A percentile compares a stretch with the other conserved stretches of the same genome.
phyloP scores from a whole-genome alignment of 1,140 invertebrate species.

The Halictus rubicundus region DNA sequence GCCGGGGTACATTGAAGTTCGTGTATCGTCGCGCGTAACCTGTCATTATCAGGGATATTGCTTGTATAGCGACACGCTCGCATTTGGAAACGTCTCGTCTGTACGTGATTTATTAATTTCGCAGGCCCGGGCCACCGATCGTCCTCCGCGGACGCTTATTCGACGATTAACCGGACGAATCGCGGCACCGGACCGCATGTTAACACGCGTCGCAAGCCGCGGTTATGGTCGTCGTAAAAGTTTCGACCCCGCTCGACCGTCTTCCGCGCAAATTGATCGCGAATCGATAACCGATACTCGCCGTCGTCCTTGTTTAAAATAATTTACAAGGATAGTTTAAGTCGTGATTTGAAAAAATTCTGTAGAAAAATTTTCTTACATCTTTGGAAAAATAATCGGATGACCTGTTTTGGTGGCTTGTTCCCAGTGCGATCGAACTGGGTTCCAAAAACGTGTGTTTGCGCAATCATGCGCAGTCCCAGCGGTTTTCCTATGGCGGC shows the following conservation, averaged over 20 bases:
- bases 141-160: constrained; percentile 1
- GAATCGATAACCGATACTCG: too few relatives aligned
- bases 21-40: constrained; percentile 54
- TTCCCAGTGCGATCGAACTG: too few relatives aligned
- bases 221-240: background rate
- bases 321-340: too few relatives aligned
- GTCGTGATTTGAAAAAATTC: too few relatives aligned
- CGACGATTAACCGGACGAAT: constrained; percentile 2
- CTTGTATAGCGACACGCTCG: constrained; percentile 46
- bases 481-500: too few relatives aligned
- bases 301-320: too few relatives aligned
- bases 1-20: constrained; percentile 46
- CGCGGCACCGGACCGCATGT: constrained; percentile 1
- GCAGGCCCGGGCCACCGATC: background rate
- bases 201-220: constrained; percentile 11
- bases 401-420: too few relatives aligned
- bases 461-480: too few relatives aligned
- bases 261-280: background rate
- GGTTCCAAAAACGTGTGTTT: too few relatives aligned
- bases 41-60: constrained; percentile 58
- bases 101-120: constrained; percentile 51
- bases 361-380: too few relatives aligned
- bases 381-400: too few relatives aligned
- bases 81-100: constrained; percentile 52
- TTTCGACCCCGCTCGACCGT: background rate